phyloP scores from a whole-genome alignment of 2,888 invertebrate species.

The Amiota communis region DNA sequence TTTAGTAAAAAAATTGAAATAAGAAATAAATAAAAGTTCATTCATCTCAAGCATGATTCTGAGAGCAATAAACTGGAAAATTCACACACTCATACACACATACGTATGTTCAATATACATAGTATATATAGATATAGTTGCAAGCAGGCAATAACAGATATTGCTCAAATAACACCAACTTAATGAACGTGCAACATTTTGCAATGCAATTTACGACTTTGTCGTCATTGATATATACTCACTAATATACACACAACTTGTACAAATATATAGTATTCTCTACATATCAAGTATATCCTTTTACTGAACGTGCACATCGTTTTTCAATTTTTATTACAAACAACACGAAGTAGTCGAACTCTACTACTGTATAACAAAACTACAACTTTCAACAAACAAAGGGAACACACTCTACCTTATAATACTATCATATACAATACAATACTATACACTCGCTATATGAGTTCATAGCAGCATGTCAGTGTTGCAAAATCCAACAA shows the following conservation, averaged over 20 bases:
- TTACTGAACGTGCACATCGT: conserved; percentile 33
- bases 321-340: conserved; percentile 38
- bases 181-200: conserved; percentile 33
- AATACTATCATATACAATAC: too few species aligned
- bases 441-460: too few species aligned
- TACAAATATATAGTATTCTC: background rate
- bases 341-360: background rate
- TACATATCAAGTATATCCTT: background rate
- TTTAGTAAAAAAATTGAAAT: background rate
- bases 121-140: too few species aligned
- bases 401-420: too few species aligned
- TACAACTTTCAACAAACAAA: background rate
- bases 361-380: background rate
- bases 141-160: background rate
- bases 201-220: conserved; percentile 47
- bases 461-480: too few species aligned
- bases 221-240: conserved; percentile 42
- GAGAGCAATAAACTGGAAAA: conserved; percentile 27
- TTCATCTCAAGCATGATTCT: conserved; percentile 34
- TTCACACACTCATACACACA: background rate
- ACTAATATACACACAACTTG: background rate
- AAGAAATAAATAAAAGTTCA: conserved; percentile 32
- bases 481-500: conserved; percentile 12
- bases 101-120: too few species aligned
- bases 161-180: background rate